phyloP scores from a whole-genome alignment of 1,140 invertebrate genomes.

The Drosophila busckii region DNA sequence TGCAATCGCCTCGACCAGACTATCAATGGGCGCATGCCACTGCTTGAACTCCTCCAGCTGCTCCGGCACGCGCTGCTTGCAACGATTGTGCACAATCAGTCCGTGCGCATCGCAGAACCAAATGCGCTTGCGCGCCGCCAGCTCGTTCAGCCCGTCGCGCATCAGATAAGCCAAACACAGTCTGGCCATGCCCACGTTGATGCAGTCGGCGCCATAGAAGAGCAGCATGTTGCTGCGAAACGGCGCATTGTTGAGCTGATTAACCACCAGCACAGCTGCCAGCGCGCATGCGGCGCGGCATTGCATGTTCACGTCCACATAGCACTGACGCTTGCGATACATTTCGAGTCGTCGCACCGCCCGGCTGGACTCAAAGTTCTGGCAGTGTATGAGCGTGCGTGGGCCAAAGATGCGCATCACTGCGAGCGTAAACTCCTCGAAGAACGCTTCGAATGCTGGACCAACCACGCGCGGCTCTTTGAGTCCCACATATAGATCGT shows the following conservation, averaged over 20 bases:
- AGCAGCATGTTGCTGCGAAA: conserved; percentile 91
- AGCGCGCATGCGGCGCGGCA: conserved; percentile 94
- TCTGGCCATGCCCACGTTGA: conserved; percentile 91
- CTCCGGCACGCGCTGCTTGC: conserved; percentile 85
- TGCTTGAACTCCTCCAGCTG: conserved; percentile 90
- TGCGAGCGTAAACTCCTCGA: conserved; percentile 86
- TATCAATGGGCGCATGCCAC: conserved; percentile 83
- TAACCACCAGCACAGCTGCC: conserved; percentile 91
- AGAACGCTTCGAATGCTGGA: conserved; percentile 91
- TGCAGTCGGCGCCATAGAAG: conserved; percentile 96
- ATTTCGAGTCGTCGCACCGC: conserved; percentile 92
- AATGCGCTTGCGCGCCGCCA: conserved; percentile 86
- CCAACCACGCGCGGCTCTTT: conserved; percentile 90
- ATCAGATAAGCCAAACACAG: conserved; percentile 93
- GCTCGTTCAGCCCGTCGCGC: conserved; percentile 86
- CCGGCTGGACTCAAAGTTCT: conserved; percentile 96
- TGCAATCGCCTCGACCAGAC: conserved; percentile 88
- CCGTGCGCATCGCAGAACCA: conserved; percentile 86
- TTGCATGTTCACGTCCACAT: conserved; percentile 98
- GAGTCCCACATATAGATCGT: conserved; percentile 95
- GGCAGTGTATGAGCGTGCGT: conserved; percentile 93
- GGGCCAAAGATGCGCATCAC: conserved; percentile 90
- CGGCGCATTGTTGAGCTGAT: conserved; percentile 87
- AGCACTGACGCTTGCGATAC: conserved; percentile 92
- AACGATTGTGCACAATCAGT: conserved; percentile 87